phyloP scores from a whole-genome alignment of 2,888 invertebrate species.

The Carabus problematicus region DNA sequence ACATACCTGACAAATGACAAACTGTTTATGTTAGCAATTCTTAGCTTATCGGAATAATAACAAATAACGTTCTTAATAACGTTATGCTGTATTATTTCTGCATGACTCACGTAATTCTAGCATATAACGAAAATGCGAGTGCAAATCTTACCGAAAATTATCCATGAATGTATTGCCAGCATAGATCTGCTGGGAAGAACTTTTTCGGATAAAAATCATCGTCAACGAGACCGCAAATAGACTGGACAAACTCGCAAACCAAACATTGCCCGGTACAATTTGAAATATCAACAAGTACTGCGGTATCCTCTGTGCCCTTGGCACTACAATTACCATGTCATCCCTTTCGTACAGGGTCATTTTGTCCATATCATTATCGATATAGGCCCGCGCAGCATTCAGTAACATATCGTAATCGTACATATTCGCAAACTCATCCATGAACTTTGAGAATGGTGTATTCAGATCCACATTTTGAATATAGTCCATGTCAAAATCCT shows the following conservation, averaged over 20 bases:
- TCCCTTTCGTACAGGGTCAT: slow-evolving; percentile 7
- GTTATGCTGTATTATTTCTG: too few relatives aligned
- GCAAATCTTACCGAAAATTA: slow-evolving; percentile 9
- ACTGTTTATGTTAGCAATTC: too few relatives aligned
- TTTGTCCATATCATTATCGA: slow-evolving; percentile 15
- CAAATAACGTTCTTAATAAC: too few relatives aligned
- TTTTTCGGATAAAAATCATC: slow-evolving; percentile 15
- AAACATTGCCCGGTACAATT: slow-evolving; percentile 12
- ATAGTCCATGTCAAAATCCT: slow-evolving; percentile 5
- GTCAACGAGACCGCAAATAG: slow-evolving; percentile 16
- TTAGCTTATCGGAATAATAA: too few relatives aligned
- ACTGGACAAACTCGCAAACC: slow-evolving; percentile 8
- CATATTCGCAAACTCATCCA: neutral
- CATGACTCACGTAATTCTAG: too few relatives aligned
- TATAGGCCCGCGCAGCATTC: neutral
- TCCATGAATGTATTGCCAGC: slow-evolving; percentile 17
- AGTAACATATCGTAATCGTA: slow-evolving; percentile 26
- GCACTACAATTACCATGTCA: slow-evolving; percentile 15
- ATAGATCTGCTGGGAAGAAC: neutral
- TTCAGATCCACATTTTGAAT: neutral
- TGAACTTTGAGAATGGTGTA: neutral
- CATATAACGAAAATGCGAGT: too few relatives aligned
- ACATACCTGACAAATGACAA: too few relatives aligned
- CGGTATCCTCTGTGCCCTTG: slow-evolving; percentile 12
- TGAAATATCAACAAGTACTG: slow-evolving; percentile 16